Evolutionary conservation across 2,797 vertebrate species (phyloP), one percentile per base, ranked within the genome.

Genomic region (Propithecus deckenii): DNA sequence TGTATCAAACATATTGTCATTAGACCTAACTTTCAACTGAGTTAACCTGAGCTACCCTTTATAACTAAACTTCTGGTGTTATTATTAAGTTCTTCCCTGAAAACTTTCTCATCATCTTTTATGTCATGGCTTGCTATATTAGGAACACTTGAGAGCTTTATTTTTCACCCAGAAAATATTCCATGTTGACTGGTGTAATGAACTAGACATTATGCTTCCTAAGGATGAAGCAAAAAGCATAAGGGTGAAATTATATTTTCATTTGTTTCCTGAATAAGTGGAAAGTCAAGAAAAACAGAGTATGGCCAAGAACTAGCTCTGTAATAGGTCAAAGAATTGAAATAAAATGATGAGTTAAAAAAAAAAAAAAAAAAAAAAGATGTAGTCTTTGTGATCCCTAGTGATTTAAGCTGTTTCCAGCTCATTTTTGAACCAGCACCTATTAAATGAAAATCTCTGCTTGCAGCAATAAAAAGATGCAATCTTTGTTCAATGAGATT

Each of bases 401-500:
- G n/a, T 90, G 74, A 59, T 96, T 59, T 57, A 89, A 67, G 94
- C 78, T 83, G 55, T 35, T 92, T 92, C 57, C 32, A 92, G 28
- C 59, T 95, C 6, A 50, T 81, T 95, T 97, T 76, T 71, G 72
- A 98, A 94, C 30, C 81, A 30, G 0, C 50, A 95, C 46, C 15
- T 88, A 85, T 85, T 95, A 83, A 96, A 78, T 74, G 79, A 96
- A 93, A 96, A 63, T 87, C 55, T 95, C 75, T 63, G 63, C 79
- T 95, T 86, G 57, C 12, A 83, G 52, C 72, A 94, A 95, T 87
- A 89, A 95, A 95, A 83, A 20, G 85, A 43, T 86, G 86, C 57
- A 86, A 83, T 94, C 88, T 86, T 25, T 86, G n/a, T 91, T 96
- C 71, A 92, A 18, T 95, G 17, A 38, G 20, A 95, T 88, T 50